These are phyloP conservation scores for Dendroctonus valens DNA, from an alignment of 1,140 invertebrate genomes.

Conservation along the genomic window DNA sequence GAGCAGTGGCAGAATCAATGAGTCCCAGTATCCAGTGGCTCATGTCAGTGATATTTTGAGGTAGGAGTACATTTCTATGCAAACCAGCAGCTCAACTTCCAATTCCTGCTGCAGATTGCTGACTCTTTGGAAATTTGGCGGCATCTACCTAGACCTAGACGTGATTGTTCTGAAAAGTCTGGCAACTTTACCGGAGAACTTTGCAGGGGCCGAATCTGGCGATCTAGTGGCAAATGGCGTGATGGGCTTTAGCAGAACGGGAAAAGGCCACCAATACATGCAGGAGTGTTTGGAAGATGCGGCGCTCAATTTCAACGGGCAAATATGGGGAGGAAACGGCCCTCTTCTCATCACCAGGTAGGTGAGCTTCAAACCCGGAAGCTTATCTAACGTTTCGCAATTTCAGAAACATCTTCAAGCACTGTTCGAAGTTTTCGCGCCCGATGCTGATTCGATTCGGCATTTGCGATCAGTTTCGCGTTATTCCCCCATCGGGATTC, in stretches of 20 bases:
- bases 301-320: conserved; percentile 58
- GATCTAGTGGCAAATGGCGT: conserved; percentile 62
- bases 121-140: conserved; percentile 72
- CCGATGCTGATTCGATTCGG: conserved; percentile 58
- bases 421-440: conserved; percentile 43
- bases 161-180: conserved; percentile 66
- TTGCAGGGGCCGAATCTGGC: conserved; percentile 62
- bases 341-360: conserved; percentile 65
- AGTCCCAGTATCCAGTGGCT: conserved; percentile 56
- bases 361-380: not conserved
- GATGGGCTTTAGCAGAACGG: conserved; percentile 55
- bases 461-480: conserved; percentile 60
- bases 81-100: not conserved
- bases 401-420: conserved; percentile 13
- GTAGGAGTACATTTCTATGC: conserved; percentile 11
- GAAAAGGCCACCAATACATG: conserved; percentile 59
- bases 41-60: conserved; percentile 66
- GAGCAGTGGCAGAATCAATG: conserved; percentile 54
- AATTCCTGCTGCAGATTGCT: conserved; percentile 54
- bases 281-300: conserved; percentile 59
- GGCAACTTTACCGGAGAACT: conserved; percentile 59
- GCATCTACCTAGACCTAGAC: conserved; percentile 75
- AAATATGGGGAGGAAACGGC: conserved; percentile 69
- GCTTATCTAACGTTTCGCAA: not conserved
- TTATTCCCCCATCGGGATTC: conserved; percentile 60